Evolutionary conservation across 2,888 invertebrate species (phyloP), one percentile per base, ranked within the genome.

Genomic region (Bursaphelenchus okinawaensis): DNA sequence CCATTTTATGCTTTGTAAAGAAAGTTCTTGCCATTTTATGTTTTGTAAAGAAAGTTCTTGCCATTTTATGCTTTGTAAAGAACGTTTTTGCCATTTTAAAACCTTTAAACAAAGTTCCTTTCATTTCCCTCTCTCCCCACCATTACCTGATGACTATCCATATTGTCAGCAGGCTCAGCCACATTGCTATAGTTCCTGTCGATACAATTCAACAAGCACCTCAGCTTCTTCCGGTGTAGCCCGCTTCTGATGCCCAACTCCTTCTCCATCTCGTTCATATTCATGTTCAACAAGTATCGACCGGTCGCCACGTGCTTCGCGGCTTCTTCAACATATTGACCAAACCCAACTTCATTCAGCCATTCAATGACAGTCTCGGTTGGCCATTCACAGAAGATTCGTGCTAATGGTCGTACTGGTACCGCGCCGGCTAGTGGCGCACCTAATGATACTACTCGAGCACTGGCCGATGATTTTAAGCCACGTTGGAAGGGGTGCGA

Each of bases 171-270:
- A 6, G 80, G 74, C 40, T 81, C 80, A 22, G 76, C 75, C 55
- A 75, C 78, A 52, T 71, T 67, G 19, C 61, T 76, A 54, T 75
- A 78, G 55, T 70, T 70, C 26, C 70, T 54, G 51, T 84, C 83
- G 55, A 85, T 83, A 7, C 85, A 83, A 67, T 85, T 84, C 55
- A 88, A 72, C 9, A 87, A 86, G 66, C 94, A 85, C 55, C 90
- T 87, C 29, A 98, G 88, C 84, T 96, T 95, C 86, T 96, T 96
- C 70, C 90, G 88, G 82, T 96, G 95, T 76, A 96, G 85, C 0
- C 89, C 87, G 82, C 92, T 85, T 66, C 84, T 82, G 54, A 86
- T 84, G 27, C 83, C 83, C 52, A 86, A 71, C 66, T 85, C 84
- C 84, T 92, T 93, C 83, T 98, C 96, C 50, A 95, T 88, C 75